Evolutionary conservation across 2,888 invertebrate genomes (phyloP).

Genomic region (Cosmopolites sordidus): DNA sequence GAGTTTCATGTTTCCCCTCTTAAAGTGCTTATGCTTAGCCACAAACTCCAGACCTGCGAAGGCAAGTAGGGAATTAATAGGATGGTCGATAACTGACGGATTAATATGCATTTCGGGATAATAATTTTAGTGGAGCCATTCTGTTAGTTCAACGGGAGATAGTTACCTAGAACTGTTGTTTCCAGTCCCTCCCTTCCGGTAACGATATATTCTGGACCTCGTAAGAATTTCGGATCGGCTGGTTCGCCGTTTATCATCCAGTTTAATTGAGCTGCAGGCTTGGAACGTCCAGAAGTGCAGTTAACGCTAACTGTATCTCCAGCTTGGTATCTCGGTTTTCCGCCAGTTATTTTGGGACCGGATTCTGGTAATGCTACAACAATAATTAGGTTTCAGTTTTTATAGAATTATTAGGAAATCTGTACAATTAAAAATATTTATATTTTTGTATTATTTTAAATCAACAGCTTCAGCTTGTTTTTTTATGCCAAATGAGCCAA

Average conservation of each 20-base stretch:
- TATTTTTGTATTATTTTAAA: too few species aligned
- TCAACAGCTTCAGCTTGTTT: too few species aligned
- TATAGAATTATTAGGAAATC: too few species aligned
- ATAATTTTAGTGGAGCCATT: neutral
- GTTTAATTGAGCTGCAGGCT: conserved; percentile 75
- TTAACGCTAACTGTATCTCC: conserved; percentile 78
- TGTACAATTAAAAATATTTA: too few species aligned
- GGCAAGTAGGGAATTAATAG: neutral
- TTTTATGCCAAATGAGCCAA: too few species aligned
- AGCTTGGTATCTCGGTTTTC: conserved; percentile 74
- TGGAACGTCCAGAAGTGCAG: conserved; percentile 78
- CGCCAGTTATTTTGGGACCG: conserved; percentile 78
- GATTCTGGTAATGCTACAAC: conserved; percentile 71
- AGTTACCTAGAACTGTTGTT: conserved; percentile 63
- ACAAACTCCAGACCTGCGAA: conserved; percentile 71
- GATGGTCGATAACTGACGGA: neutral
- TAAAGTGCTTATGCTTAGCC: conserved; percentile 76
- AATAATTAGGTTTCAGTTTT: conserved; percentile 16
- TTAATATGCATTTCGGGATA: neutral
- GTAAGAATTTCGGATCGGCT: conserved; percentile 49
- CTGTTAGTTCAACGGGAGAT: neutral
- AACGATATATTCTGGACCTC: conserved; percentile 52
- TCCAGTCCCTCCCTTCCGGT: conserved; percentile 66
- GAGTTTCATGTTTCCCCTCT: conserved; percentile 78
- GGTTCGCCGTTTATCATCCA: conserved; percentile 88